Evolutionary conservation across 2,888 invertebrate genomes (phyloP), one percentile per base, ranked within the genome.

Genomic region (Congeria kusceri): DNA sequence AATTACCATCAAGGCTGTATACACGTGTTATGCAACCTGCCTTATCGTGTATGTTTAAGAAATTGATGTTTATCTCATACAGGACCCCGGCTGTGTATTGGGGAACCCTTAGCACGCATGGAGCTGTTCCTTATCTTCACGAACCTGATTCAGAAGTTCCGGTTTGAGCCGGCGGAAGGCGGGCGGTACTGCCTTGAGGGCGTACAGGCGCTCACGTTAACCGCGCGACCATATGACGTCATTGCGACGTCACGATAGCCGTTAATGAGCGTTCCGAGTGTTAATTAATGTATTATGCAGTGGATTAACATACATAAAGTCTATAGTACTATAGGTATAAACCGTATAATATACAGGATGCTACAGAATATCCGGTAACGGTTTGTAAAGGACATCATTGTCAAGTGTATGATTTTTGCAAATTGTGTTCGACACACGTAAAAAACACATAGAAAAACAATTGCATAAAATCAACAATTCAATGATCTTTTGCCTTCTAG

Each of bases 81-180:
- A 88, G 87, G 87, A 23, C 86, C 86, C 0, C 53, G 87, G 13
- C 65, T 86, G 15, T 88, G 87, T 69, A 84, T 88, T 20, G 87
- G 87, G 18, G 87, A 88, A 29, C 85, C 86, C 4, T 64, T 88
- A n/a, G 87, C 87, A 20, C 84, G 85, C 64, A 86, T 86, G 85
- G 87, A 88, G 46, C 64, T 88, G 23, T 88, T 88, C 49, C 80
- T 88, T 32, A 86, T 88, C 20, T 86, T 88, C 59, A 72, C 86
- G 7, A 86, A 86, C 44, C 71, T 88, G 28, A 53, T 88, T 5
- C 86, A 88, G 49, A 78, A 70, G 39, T 88, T 86, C 49, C 39
- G 47, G n/a, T 88, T 88, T 49, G 28, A 27, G 20, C 65, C 65
- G 46, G 70, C 39, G 15, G 59, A 65, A 13, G 67, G 58, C 9